These are phyloP conservation scores for Neocrepidodera transversa DNA, from an alignment of 2,888 invertebrate species.

Conservation along the genomic window DNA sequence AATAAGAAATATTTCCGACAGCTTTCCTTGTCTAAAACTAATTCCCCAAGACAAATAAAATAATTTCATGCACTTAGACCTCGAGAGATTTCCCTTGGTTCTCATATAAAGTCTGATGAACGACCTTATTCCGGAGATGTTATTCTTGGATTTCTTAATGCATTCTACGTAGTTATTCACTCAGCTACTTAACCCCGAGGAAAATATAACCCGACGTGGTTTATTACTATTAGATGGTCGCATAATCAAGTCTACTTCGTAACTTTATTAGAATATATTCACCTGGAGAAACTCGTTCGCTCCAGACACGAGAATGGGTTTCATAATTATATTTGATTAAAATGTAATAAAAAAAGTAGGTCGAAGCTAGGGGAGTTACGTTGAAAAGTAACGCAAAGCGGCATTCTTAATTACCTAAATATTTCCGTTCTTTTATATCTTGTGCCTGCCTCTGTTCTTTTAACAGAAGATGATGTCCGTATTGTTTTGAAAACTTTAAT, in stretches of 20 bases:
- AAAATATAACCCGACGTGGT: background rate
- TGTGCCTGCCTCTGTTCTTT: no score
- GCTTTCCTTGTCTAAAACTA: background rate
- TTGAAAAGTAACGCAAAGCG: no score
- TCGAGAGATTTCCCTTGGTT: constrained; percentile 3
- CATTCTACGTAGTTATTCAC: constrained; percentile 8
- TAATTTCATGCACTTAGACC: constrained; percentile 4
- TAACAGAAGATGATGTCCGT: no score
- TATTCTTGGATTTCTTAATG: constrained; percentile 23
- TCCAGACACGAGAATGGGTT: no score
- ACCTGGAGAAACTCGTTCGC: no score
- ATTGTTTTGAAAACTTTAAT: no score
- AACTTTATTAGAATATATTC: background rate
- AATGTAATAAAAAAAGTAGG: no score
- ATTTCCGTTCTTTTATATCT: no score
- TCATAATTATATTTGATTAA: no score
- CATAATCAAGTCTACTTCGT: background rate
- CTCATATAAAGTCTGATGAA: constrained; percentile 18
- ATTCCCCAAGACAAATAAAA: constrained; percentile 14
- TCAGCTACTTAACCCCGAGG: constrained; percentile 4
- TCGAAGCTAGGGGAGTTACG: no score
- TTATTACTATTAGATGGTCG: constrained; percentile 8
- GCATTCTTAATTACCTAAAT: no score
- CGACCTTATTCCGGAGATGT: constrained; percentile 11
- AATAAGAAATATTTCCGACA: background rate